Evolutionary conservation across 2,797 vertebrate species (phyloP), one percentile per base, ranked within the genome.

Genomic region (Intellagama lesueurii): DNA sequence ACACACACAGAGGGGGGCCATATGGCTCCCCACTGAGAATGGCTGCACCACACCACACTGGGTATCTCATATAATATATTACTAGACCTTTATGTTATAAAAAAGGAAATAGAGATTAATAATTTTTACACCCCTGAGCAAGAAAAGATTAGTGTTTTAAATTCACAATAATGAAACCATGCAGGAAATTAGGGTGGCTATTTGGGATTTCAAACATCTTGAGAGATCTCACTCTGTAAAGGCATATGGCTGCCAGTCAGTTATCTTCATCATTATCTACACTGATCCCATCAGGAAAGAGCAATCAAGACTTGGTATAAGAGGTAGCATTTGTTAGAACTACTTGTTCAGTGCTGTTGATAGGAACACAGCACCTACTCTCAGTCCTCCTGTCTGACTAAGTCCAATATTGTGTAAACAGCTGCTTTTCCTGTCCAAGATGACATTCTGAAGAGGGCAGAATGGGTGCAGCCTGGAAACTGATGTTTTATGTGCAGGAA

Each of bases 401-500:
- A 44, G 56, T 14, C n/a, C 79, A 83, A 91, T 4, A 7, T 52
- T 73, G 64, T 78, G 5, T 91, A 92, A 17, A 83, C 35, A 89
- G 72, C 88, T 96, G 96, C 94, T 92, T 96, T 96, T 94, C 90
- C 94, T 87, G 76, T 90, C 77, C 91, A 87, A 91, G 44, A 83
- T 44, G 78, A 44, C 89, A 92, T 90, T 91, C 69, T 79, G 91
- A 90, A 92, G 93, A 94, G 90, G 92, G 86, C 91, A 90, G 92
- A 84, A 85, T 84, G 89, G 49, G 73, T 68, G 79, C 92, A 90
- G 64, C 89, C 90, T 87, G 83, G 85, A 81, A 93, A 93, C 28
- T 56, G 72, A 86, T 94, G 91, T 93, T 96, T 94, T 88, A 92
- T 7, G 66, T 87, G 86, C 94, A 96, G 95, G 95, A 97, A 97